These are phyloP conservation scores for Corythaeola cristata DNA, from an alignment of 2,113 vertebrate species.

Conservation along the genomic window DNA sequence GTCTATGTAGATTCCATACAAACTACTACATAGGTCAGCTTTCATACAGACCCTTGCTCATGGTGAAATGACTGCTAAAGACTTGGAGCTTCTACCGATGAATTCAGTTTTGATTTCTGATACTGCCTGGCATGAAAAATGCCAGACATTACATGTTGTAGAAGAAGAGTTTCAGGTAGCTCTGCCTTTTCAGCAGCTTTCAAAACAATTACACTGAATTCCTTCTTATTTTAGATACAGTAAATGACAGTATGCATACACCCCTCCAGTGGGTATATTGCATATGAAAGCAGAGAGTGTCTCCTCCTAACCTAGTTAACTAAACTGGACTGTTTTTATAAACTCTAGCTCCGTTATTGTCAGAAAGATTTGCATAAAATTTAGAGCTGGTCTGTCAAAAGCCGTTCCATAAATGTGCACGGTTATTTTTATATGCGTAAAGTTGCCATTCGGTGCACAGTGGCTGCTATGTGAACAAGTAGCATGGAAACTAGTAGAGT, in stretches of 20 bases:
- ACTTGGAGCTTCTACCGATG: not conserved
- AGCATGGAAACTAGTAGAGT: not conserved
- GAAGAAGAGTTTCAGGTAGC: not conserved
- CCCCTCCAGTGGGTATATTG: not conserved
- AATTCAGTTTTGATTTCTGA: not conserved
- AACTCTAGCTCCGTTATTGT: not conserved
- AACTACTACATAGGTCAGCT: not conserved
- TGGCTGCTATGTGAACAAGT: not conserved
- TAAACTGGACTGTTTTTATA: not conserved
- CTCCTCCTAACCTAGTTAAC: not conserved
- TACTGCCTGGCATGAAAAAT: not conserved
- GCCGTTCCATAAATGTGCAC: not conserved
- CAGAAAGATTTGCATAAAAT: slow-evolving; percentile 1
- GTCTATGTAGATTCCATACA: not conserved
- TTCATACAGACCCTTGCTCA: not conserved
- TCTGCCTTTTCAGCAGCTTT: not conserved
- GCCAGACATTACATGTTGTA: not conserved
- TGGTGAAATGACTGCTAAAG: not conserved
- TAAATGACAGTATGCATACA: not conserved
- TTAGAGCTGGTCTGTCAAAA: slow-evolving; percentile 2
- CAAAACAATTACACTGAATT: not conserved
- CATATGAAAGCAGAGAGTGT: not conserved
- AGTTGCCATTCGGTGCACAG: not conserved
- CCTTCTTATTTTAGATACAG: not conserved
- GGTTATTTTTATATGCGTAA: not conserved